Evolutionary conservation across 2,888 invertebrate genomes (phyloP), one percentile per base, ranked within the genome.

Genomic region (Bombylius discolor): DNA sequence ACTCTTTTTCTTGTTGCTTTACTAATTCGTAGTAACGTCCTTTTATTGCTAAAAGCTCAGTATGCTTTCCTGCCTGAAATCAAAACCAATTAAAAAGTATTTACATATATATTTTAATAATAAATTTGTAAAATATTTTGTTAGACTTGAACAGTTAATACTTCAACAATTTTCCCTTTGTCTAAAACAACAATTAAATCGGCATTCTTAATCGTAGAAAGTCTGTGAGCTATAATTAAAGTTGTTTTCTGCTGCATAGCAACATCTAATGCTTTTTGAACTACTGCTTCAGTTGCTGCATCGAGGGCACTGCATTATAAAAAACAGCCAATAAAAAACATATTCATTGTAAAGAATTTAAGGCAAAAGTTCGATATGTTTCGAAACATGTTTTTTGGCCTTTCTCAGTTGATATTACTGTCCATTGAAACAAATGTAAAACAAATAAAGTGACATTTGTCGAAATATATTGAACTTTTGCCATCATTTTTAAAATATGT

Each of bases 201-300:
- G 0, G 96, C 96, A 70, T 90, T 86, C 68, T 85, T 82, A 56
- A 98, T 83, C 0, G 97, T 98, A 44, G 93, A 93, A 56, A 97
- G 77, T 34, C 97, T 78, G 71, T 97, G 97, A 5, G 97, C 97
- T 63, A 98, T 96, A 1, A 97, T 86, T n/a, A 98, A 72, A 1
- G 94, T 94, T 0, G 97, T 97, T 57, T 94, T 79, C 4, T 92
- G 90, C 65, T 82, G 80, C 7, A 87, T 82, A 0, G 88, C 92
- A 11, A 80, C 80, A 66, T 96, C 95, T 51, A 97, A 69, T 0
- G 97, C 94, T 47, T 82, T 83, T 67, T 95, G 94, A 0, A 96
- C 95, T 36, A 89, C 79, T 65, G 89, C 83, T 73, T 97, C 97
- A 52, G 94, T 94, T 62, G 92, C 89, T 0, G 92, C 84, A 77